Evolutionary conservation across 2,888 invertebrate genomes (phyloP), one percentile per base, ranked within the genome.

Genomic region (Noctua janthina): DNA sequence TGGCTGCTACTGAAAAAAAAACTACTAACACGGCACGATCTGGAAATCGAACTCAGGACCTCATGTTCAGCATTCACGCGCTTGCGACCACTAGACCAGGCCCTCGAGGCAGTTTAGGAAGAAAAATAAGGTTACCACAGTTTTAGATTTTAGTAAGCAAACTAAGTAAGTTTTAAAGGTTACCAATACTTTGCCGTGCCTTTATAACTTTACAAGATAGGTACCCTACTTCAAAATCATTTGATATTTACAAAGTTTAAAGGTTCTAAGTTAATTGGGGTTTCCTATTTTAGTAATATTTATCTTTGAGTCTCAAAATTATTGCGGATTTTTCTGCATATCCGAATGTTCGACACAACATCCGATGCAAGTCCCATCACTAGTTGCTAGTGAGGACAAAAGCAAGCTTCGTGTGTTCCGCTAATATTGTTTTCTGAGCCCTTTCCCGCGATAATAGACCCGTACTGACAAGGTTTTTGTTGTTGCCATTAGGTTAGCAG

Each of bases 401-500:
- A 83, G 77, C 70, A 76, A 80, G 77, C 72, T 76, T 74, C 75
- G 49, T 69, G 62, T 64, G 62, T 83, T 68, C 56, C 74, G 66
- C 69, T 76, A 83, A 85, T 87, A 85, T 87, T 87, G 84, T 87
- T 83, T 86, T 87, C 73, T 69, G 87, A 73, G 66, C 46, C 66
- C 79, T 69, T 74, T 62, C 46, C 73, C 71, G 69, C 71, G 76
- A 76, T 85, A 85, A 82, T 82, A 84, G 70, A 81, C 72, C 56
- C 64, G n/a, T 43, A 49, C 59, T 69, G 73, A 29, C 23, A 29
- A 20, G 62, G 79, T 87, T 86, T 86, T 86, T 83, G 77, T 70
- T 49, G 72, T 70, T 64, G 39, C 62, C 7, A 67, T 23, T 68
- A 39, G 64, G 64, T 20, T 59, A 66, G 23, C 49, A 35, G 46